Conservation (phyloP, 2,888 invertebrate species). For the Plemyria rubiginata region DNA sequence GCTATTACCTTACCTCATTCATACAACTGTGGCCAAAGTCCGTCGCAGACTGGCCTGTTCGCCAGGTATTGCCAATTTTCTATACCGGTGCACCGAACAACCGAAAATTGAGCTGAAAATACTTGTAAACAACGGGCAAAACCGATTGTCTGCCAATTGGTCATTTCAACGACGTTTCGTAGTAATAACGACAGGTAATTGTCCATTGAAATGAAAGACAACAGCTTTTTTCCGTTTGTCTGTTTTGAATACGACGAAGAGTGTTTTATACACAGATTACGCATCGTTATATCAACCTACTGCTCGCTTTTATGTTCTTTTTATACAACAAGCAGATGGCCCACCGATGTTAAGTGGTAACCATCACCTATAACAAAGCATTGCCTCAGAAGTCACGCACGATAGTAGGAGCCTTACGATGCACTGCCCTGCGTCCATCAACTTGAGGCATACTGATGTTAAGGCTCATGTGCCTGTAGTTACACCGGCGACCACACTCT, state of each 20-base stretch:
- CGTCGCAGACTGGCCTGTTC: conserved; percentile 18
- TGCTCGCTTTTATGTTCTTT: no score
- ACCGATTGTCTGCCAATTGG: conserved; percentile 21
- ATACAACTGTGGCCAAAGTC: conserved; percentile 9
- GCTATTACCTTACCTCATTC: background rate
- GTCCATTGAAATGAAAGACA: conserved; percentile 28
- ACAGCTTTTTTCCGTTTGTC: conserved; percentile 10
- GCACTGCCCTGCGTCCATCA: no score
- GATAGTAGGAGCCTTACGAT: no score
- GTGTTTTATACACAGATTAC: no score
- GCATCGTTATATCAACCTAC: no score
- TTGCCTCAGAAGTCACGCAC: no score
- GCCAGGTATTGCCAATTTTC: conserved; percentile 44
- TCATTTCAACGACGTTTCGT: conserved; percentile 13
- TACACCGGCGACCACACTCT: no score
- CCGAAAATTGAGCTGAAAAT: conserved; percentile 20
- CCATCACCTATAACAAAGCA: no score
- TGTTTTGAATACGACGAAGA: background rate
- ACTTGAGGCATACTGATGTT: no score
- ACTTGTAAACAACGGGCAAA: conserved; percentile 19
- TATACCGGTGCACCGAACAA: conserved; percentile 34
- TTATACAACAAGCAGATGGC: no score
- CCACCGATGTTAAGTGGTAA: no score
- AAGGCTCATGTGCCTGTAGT: no score
- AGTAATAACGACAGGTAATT: conserved; percentile 19